These are phyloP conservation scores for Julus scandinavius DNA, from an alignment of 2,888 invertebrate species.

Conservation along the genomic window DNA sequence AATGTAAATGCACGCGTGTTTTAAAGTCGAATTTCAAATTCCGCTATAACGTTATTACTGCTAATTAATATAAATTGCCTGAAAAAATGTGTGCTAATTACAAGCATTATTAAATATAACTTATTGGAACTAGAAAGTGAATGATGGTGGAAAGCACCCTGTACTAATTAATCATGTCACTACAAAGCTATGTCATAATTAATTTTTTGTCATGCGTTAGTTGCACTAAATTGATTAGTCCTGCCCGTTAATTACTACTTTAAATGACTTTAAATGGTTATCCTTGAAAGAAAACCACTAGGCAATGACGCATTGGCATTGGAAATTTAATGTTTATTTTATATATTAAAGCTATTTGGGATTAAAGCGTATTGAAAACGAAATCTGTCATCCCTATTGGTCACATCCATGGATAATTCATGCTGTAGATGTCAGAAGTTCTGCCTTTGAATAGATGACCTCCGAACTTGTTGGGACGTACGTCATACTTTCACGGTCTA, in stretches of 20 bases:
- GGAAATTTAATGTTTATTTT: not conserved
- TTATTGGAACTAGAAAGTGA: not conserved
- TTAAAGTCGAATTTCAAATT: not conserved
- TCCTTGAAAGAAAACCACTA: not conserved
- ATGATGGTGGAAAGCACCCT: not conserved
- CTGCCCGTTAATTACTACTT: not conserved
- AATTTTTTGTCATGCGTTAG: not conserved
- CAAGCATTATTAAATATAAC: not conserved
- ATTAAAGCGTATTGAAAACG: not conserved
- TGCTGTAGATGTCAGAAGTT: not conserved
- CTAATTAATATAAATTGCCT: conserved; percentile 22
- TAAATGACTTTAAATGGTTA: not conserved
- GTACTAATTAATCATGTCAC: not conserved
- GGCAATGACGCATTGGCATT: too few species aligned
- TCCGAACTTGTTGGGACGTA: not conserved
- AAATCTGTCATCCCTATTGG: not conserved
- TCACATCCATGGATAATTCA: not conserved
- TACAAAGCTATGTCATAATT: not conserved
- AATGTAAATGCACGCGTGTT: not conserved
- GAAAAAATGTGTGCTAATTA: not conserved
- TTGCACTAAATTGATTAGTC: not conserved
- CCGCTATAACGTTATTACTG: not conserved
- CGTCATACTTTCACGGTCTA: not conserved
- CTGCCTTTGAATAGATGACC: not conserved
- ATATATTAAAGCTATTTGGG: not conserved